Conservation (phyloP, 2,113 vertebrate genomes). For the Azemiops feae region DNA sequence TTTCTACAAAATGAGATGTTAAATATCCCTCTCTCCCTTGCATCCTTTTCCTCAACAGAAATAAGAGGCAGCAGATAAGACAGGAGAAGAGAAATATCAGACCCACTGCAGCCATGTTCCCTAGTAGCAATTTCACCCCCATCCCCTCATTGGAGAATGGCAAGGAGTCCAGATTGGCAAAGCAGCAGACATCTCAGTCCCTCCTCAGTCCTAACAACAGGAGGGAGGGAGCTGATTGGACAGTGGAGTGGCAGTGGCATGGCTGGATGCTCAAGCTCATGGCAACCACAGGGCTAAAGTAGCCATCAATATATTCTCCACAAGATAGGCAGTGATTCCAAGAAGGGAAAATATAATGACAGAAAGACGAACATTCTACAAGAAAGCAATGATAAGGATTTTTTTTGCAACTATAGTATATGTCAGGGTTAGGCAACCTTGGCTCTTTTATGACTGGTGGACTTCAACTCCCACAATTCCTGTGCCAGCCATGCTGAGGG, state of each 20-base stretch:
- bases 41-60: not conserved
- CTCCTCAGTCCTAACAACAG: not conserved
- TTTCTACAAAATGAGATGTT: not conserved
- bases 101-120: not conserved
- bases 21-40: not conserved
- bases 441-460: too few species aligned
- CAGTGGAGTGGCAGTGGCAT: not conserved
- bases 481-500: too few species aligned
- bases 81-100: not conserved
- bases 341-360: not conserved
- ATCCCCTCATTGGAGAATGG: not conserved
- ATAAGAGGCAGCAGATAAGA: not conserved
- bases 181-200: not conserved
- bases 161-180: not conserved
- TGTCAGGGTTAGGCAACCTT: too few species aligned
- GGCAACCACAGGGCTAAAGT: not conserved
- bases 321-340: not conserved
- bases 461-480: too few species aligned
- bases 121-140: not conserved
- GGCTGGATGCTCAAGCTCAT: not conserved
- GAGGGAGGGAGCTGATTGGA: not conserved
- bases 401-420: not conserved
- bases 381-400: not conserved
- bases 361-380: not conserved
- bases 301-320: not conserved